Conservation (phyloP, 2,797 vertebrate species). For the Sebastes kiyomatsui region DNA sequence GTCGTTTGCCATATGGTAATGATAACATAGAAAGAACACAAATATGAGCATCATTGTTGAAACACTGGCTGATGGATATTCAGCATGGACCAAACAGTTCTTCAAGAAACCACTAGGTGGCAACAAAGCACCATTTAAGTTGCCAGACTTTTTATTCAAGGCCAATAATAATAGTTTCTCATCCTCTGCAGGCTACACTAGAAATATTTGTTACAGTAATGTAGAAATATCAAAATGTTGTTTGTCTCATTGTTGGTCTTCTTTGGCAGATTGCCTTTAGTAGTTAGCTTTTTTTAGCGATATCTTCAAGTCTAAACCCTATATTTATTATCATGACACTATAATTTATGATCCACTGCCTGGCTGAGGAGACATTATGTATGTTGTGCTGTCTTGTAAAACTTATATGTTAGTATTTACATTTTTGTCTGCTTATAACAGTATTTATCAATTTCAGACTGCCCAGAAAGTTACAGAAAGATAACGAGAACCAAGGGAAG, state of each 20-base stretch:
- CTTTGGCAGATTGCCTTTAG: neutral
- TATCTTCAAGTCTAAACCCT: neutral
- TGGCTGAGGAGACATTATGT: neutral
- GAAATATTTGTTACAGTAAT: neutral
- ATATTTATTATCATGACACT: neutral
- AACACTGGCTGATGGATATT: neutral
- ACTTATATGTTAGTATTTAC: neutral
- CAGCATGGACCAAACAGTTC: neutral
- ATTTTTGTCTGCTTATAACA: neutral
- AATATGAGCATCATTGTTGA: neutral
- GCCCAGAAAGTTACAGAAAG: neutral
- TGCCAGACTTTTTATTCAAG: neutral
- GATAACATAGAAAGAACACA: neutral
- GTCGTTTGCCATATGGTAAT: neutral
- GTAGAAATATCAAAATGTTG: neutral
- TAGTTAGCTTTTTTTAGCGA: neutral
- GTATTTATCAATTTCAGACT: neutral
- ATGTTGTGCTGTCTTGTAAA: neutral
- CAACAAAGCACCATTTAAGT: neutral
- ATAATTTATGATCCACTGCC: neutral
- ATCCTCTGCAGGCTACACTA: rapidly evolving
- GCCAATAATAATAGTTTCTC: neutral
- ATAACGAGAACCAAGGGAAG: neutral
- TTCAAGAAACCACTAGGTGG: conserved; percentile 39
- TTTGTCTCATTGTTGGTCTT: neutral